Conservation (phyloP, 2,113 vertebrate genomes). For the Phrynocephalus versicolor region DNA sequence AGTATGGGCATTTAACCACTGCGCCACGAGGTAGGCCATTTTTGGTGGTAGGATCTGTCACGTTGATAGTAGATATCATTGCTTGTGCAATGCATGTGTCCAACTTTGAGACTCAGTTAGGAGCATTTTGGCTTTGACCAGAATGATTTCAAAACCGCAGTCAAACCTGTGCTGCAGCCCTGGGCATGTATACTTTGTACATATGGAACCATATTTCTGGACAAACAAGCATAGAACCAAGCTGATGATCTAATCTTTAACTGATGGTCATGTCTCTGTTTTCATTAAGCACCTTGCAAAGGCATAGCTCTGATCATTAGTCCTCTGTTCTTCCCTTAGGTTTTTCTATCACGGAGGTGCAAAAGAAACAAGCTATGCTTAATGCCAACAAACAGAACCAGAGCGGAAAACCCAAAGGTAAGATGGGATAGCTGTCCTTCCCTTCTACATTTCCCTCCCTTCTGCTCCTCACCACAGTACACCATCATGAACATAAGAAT, state of each 20-base stretch:
- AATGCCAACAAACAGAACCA: constrained; percentile 89
- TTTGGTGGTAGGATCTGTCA: not conserved
- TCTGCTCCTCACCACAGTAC: not conserved
- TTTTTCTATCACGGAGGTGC: constrained; percentile 91
- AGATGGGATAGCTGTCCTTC: constrained; percentile 9
- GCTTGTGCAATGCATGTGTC: not conserved
- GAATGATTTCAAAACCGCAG: not conserved
- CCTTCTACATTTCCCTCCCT: not conserved
- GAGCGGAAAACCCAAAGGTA: constrained; percentile 91
- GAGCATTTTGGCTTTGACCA: not conserved
- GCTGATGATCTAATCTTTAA: not conserved
- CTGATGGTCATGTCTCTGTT: not conserved
- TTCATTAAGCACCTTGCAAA: not conserved
- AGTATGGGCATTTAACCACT: too few species aligned
- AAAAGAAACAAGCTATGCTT: constrained; percentile 94
- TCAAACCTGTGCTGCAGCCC: not conserved
- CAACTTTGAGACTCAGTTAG: not conserved
- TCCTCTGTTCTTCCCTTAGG: constrained; percentile 68
- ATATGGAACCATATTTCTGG: not conserved
- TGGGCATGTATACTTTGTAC: not conserved
- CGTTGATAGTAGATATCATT: not conserved
- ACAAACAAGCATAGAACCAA: not conserved
- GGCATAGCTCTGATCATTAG: not conserved
- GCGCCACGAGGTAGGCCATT: too few species aligned
- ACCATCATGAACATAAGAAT: not conserved